Conservation (phyloP, 2,888 invertebrate species). For the Caenorhabditis zanzibari region DNA sequence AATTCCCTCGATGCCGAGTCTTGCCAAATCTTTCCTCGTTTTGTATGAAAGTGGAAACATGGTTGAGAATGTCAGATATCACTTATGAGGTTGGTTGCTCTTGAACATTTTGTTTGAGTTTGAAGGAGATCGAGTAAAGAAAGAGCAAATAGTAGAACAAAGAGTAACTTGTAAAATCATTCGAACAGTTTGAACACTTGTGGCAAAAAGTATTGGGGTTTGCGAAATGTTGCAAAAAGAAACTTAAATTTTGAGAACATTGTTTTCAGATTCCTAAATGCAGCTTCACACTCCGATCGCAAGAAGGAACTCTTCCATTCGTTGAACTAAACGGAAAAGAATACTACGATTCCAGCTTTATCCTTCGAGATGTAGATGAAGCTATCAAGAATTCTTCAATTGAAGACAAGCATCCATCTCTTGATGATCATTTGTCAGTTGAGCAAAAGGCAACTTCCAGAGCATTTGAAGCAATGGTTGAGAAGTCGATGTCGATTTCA, state of each 20-base stretch:
- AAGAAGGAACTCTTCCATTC: constrained; percentile 95
- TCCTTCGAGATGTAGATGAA: constrained; percentile 86
- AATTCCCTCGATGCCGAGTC: constrained; percentile 93
- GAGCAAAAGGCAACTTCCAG: constrained; percentile 93
- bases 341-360: constrained; percentile 93
- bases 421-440: constrained; percentile 89
- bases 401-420: constrained; percentile 21
- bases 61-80: constrained; percentile 93
- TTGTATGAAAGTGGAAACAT: constrained; percentile 96
- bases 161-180: neutral
- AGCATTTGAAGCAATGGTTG: constrained; percentile 95
- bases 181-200: neutral
- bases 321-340: constrained; percentile 95
- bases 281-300: constrained; percentile 51
- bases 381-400: constrained; percentile 6
- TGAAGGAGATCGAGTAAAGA: neutral
- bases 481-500: constrained; percentile 92
- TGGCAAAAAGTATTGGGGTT: neutral
- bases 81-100: constrained; percentile 90
- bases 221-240: too few relatives aligned
- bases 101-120: neutral
- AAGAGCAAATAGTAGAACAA: constrained; percentile 11
- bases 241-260: neutral
- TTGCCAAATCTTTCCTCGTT: constrained; percentile 94
- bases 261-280: constrained; percentile 45